A percentile compares a stretch with the other conserved stretches of the same genome.
phyloP scores from a whole-genome alignment of 1,140 invertebrate species.

The Drosophila pandora region DNA sequence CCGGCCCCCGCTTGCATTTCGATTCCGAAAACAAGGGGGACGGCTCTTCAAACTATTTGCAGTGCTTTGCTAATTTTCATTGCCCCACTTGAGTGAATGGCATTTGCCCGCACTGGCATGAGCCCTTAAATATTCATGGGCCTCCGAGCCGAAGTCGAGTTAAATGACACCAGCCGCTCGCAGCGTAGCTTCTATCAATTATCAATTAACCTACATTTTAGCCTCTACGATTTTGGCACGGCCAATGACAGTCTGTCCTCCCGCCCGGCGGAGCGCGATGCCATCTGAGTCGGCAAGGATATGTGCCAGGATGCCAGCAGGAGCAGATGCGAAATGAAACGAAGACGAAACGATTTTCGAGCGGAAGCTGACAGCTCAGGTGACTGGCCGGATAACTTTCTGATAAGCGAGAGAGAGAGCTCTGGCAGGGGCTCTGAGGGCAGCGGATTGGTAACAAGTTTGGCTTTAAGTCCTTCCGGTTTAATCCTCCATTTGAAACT shows the following conservation, averaged over 20 bases:
- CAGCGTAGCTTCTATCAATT: conserved; percentile 70
- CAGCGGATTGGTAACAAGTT: neutral
- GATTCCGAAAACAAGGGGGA: conserved; percentile 36
- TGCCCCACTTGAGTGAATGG: conserved; percentile 58
- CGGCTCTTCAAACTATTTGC: conserved; percentile 62
- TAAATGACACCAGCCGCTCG: conserved; percentile 28
- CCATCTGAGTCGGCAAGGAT: conserved; percentile 3
- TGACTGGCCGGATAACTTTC: conserved; percentile 35
- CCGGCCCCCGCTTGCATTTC: conserved; percentile 33
- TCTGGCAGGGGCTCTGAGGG: conserved; percentile 16
- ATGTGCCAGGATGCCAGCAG: conserved; percentile 44
- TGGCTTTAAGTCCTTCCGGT: neutral
- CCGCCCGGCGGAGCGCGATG: neutral
- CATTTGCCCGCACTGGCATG: conserved; percentile 11
- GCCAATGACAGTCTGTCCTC: conserved; percentile 39
- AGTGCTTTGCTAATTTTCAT: conserved; percentile 71
- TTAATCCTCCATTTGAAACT: neutral
- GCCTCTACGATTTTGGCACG: conserved; percentile 71
- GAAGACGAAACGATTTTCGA: conserved; percentile 68
- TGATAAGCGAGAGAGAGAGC: conserved; percentile 64
- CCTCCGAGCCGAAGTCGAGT: conserved; percentile 49
- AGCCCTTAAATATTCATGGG: conserved; percentile 63
- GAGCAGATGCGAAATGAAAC: conserved; percentile 47
- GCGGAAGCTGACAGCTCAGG: conserved; percentile 57
- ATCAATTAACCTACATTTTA: conserved; percentile 81